Conservation (phyloP, 2,888 invertebrate genomes). For the Catocala fraxini region DNA sequence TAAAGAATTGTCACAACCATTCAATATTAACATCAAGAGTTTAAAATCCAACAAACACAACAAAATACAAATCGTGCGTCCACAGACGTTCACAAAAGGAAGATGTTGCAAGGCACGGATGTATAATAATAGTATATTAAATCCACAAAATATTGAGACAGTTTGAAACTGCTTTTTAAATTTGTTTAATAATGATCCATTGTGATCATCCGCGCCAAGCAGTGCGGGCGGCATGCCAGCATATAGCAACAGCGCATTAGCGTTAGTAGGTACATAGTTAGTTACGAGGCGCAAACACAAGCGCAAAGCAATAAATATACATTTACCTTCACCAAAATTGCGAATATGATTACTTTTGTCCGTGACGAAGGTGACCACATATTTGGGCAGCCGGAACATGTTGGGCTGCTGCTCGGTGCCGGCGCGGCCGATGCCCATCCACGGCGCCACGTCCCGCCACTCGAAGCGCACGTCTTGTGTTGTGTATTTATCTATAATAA, state of each 20-base stretch:
- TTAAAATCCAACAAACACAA: slow-evolving; percentile 35
- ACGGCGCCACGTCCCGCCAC: slow-evolving; percentile 87
- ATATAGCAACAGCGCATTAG: slow-evolving; percentile 68
- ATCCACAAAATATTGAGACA: slow-evolving; percentile 17
- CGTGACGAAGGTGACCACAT: slow-evolving; percentile 89
- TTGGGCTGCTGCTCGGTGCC: slow-evolving; percentile 83
- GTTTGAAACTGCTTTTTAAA: slow-evolving; percentile 27
- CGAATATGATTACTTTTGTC: slow-evolving; percentile 88
- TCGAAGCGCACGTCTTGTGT: slow-evolving; percentile 88
- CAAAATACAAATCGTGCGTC: slow-evolving; percentile 49
- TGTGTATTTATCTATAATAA: slow-evolving; percentile 85
- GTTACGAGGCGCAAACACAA: slow-evolving; percentile 78
- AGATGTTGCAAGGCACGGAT: slow-evolving; percentile 63
- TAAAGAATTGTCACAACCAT: slow-evolving; percentile 5
- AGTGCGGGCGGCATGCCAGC: slow-evolving; percentile 68
- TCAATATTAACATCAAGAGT: slow-evolving; percentile 11
- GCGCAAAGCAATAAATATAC: slow-evolving; percentile 85
- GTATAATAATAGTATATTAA: slow-evolving; percentile 27
- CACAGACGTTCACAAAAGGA: slow-evolving; percentile 52
- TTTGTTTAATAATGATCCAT: slow-evolving; percentile 34
- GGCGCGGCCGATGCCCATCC: slow-evolving; percentile 80
- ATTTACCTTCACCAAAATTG: slow-evolving; percentile 89
- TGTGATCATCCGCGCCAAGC: slow-evolving; percentile 63
- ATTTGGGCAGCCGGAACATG: slow-evolving; percentile 89
- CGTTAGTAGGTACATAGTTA: slow-evolving; percentile 74